Conservation (phyloP, 2,797 vertebrate species). For the Sebastes nivosus region DNA sequence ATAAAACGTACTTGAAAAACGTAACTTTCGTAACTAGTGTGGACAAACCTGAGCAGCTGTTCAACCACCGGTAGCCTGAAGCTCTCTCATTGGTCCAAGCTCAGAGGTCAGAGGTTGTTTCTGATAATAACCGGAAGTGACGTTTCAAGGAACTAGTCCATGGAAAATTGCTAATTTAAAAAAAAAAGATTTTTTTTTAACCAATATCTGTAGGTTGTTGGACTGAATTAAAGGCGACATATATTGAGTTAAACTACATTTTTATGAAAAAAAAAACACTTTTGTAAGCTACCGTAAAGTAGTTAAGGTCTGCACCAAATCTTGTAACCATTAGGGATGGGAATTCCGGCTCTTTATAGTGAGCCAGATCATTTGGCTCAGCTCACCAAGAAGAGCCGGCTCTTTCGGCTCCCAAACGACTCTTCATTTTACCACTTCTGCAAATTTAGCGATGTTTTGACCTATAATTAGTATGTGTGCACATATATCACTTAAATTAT, state of each 20-base stretch:
- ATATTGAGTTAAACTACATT: not conserved
- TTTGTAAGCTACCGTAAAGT: not conserved
- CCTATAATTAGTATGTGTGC: no score
- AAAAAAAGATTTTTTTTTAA: no score
- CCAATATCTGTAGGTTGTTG: fast-evolving
- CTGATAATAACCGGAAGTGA: constrained; percentile 42
- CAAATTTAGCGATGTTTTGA: no score
- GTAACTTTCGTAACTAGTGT: constrained; percentile 32
- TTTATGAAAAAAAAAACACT: not conserved
- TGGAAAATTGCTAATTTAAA: no score
- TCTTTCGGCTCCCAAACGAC: no score
- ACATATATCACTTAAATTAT: no score
- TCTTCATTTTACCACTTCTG: no score
- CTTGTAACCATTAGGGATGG: not conserved
- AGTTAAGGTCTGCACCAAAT: not conserved
- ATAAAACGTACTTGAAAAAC: not conserved
- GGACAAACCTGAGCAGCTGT: constrained; percentile 46
- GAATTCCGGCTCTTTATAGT: no score
- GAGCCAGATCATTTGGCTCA: no score
- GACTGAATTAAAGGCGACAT: not conserved
- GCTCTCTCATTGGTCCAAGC: constrained; percentile 58
- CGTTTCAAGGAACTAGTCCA: not conserved
- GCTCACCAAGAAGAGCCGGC: no score
- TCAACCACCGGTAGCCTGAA: constrained; percentile 36
- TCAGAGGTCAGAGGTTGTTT: constrained; percentile 66